Evolutionary conservation across 1,140 invertebrate genomes (phyloP), one percentile per base, ranked within the genome.

Genomic region (Calliphora vicina): DNA sequence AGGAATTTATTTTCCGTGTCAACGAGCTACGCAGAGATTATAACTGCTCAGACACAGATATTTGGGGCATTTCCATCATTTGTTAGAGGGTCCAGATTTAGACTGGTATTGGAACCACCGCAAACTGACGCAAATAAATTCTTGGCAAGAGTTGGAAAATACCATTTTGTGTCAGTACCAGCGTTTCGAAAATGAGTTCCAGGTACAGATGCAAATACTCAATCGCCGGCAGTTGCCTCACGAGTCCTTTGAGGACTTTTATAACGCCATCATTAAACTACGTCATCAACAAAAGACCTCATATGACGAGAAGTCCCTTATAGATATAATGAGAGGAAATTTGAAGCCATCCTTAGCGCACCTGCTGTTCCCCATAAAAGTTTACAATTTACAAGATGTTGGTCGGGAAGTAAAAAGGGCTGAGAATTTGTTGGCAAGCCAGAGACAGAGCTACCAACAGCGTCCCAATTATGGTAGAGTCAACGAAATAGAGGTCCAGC

Each of bases 241-340:
- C 12, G 74, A 78, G 15, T 23, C 35, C 13, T 78, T 78, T 45
- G 74, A 78, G 2, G 74, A 78, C 0, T 78, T 78, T 45, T 78
- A 25, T 17, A 78, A 43, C 23, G 74, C n/a, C 20, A 29, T 78
- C 2, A 0, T 78, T 3, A 20, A 17, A 9, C 13, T 78, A 23
- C 17, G 74, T 17, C 42, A 42, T 6, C 74, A 78, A 17, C 74
- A 78, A 12, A 20, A 43, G 8, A n/a, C n/a, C n/a, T n/a, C n/a
- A n/a, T n/a, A 78, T 20, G 8, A 20, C 2, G 74, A 78, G 20
- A 20, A 20, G 8, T 15, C 42, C 17, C 2, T 78, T 5, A 29
- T 78, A 10, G 74, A 78, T 43, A 78, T 78, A 1, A 78, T 78
- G 74, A 43, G 35, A 43, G 29, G 29, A 1, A 78, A 78, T n/a